Conservation (phyloP, 2,888 invertebrate species). For the Pammene fasciana region DNA sequence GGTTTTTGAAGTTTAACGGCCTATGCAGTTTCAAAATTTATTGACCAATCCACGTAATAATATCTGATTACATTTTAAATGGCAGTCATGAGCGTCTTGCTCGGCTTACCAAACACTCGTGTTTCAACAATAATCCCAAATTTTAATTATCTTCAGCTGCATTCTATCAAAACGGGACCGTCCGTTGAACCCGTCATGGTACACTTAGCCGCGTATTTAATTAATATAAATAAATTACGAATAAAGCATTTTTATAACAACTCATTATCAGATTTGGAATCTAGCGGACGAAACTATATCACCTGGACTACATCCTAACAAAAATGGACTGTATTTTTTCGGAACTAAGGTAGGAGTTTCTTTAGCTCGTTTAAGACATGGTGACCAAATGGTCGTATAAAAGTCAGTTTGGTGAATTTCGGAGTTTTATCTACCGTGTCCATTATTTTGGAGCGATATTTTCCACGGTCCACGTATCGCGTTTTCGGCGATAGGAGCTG, state of each 20-base stretch:
- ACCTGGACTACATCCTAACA: neutral
- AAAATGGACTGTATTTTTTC: conserved; percentile 9
- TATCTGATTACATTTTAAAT: conserved; percentile 4
- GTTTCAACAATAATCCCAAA: conserved; percentile 38
- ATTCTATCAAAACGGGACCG: conserved; percentile 39
- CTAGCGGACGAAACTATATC: conserved; percentile 30
- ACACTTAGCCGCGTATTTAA: conserved; percentile 41
- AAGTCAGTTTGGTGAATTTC: conserved; percentile 31
- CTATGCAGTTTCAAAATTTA: neutral
- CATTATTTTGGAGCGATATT: conserved; percentile 40
- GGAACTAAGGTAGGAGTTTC: neutral
- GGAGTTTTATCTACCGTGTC: conserved; percentile 42
- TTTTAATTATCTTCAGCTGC: conserved; percentile 34
- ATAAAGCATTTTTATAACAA: conserved; percentile 42
- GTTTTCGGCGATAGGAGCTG: conserved; percentile 38
- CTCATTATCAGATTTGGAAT: conserved; percentile 40
- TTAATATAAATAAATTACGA: conserved; percentile 43
- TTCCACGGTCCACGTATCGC: conserved; percentile 36
- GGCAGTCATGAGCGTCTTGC: conserved; percentile 1
- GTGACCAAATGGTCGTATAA: conserved; percentile 25
- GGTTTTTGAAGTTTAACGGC: neutral
- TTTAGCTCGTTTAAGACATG: neutral
- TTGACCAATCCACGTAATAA: neutral
- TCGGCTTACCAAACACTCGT: conserved; percentile 1
- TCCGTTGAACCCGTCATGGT: conserved; percentile 41